phyloP scores from a whole-genome alignment of 2,113 vertebrate species.

The Peromyscus polionotus region DNA sequence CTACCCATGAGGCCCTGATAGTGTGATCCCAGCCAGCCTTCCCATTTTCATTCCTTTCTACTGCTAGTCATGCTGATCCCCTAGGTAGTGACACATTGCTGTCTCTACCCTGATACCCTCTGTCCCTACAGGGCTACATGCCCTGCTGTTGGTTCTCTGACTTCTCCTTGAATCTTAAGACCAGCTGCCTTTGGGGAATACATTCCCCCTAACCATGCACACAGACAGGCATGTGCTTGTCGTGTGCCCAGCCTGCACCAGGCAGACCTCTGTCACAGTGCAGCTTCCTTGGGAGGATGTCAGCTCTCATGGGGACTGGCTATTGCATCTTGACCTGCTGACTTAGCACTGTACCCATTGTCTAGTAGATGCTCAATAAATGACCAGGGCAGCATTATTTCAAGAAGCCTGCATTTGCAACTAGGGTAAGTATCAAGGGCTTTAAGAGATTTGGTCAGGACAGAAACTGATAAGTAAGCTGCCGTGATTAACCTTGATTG shows the following conservation, averaged over 20 bases:
- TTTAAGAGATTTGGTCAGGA: slow-evolving; percentile 41
- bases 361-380: slow-evolving; percentile 29
- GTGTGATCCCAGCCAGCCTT: background rate
- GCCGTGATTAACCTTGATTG: background rate
- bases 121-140: background rate
- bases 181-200: background rate
- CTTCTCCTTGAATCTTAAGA: background rate
- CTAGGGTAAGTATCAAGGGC: background rate
- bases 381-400: slow-evolving; percentile 10
- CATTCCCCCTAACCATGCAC: too few relatives aligned
- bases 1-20: background rate
- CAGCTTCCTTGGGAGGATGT: background rate
- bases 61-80: background rate
- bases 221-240: background rate
- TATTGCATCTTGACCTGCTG: background rate
- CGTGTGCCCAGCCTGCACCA: background rate
- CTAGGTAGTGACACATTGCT: background rate
- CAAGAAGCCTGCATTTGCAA: slow-evolving; percentile 43
- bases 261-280: background rate
- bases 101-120: background rate
- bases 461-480: slow-evolving; percentile 17
- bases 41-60: background rate
- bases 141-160: background rate
- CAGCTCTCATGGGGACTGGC: background rate
- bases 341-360: background rate